These are phyloP conservation scores for Lampris megalopsis DNA, from an alignment of 2,113 vertebrate species.

Conservation along the genomic window DNA sequence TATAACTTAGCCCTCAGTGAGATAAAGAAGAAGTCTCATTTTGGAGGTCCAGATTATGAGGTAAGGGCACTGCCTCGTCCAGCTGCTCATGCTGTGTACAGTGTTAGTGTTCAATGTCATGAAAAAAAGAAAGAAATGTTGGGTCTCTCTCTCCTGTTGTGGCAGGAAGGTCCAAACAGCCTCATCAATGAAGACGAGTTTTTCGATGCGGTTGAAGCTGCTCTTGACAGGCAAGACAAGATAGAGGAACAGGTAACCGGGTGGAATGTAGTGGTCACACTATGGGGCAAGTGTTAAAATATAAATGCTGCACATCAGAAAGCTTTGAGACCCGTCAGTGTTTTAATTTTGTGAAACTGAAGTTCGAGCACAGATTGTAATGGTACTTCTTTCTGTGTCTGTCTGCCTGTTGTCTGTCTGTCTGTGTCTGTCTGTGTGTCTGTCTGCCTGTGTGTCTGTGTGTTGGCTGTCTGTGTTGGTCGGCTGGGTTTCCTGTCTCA, in stretches of 20 bases:
- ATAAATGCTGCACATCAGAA: too few species aligned
- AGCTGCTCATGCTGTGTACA: not conserved
- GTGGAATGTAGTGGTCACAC: not conserved
- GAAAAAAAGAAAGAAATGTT: not conserved
- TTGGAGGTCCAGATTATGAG: slow-evolving; percentile 97
- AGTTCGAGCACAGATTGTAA: not conserved
- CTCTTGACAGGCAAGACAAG: slow-evolving; percentile 96
- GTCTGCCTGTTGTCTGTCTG: not conserved
- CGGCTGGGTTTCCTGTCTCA: slow-evolving; percentile 81
- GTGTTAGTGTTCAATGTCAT: not conserved
- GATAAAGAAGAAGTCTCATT: slow-evolving; percentile 96
- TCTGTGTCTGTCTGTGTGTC: not conserved
- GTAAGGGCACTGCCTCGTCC: slow-evolving; percentile 65
- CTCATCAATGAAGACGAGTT: slow-evolving; percentile 99
- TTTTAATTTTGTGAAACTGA: not conserved
- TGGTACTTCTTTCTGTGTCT: not conserved
- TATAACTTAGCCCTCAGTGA: slow-evolving; percentile 90
- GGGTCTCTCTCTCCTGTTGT: not conserved
- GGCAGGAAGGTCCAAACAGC: slow-evolving; percentile 97
- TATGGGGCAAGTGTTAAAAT: too few species aligned
- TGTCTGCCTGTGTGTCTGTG: not conserved
- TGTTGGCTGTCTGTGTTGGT: slow-evolving; percentile 9
- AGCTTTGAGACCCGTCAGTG: not conserved
- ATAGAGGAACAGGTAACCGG: slow-evolving; percentile 94
- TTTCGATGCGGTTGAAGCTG: slow-evolving; percentile 98